A percentile compares a stretch with the other conserved stretches of the same genome.
These are phyloP conservation scores for Calliphora vomitoria DNA, from an alignment of 2,888 invertebrate genomes.

Conservation along the genomic window DNA sequence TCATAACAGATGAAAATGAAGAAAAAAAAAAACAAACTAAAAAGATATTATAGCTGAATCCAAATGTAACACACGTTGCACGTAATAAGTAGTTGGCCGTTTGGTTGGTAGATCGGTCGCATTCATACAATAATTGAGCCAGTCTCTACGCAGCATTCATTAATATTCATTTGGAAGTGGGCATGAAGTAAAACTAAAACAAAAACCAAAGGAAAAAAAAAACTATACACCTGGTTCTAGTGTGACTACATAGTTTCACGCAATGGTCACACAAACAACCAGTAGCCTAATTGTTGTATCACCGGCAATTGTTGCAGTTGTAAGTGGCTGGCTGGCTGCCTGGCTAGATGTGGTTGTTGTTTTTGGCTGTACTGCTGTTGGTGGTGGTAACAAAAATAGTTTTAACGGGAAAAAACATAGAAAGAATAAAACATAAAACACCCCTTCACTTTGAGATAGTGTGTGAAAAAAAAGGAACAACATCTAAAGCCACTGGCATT, in stretches of 20 bases:
- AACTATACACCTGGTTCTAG: slow-evolving; percentile 56
- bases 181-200: background rate
- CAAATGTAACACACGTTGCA: slow-evolving; percentile 41
- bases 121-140: slow-evolving; percentile 41
- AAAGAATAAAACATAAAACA: background rate
- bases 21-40: background rate
- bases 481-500: slow-evolving; percentile 9
- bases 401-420: slow-evolving; percentile 10
- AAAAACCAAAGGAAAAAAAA: slow-evolving; percentile 1
- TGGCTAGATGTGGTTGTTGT: no score
- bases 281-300: slow-evolving; percentile 62
- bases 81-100: slow-evolving; percentile 8
- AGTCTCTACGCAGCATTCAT: slow-evolving; percentile 58
- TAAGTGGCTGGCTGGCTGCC: background rate
- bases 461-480: slow-evolving; percentile 3
- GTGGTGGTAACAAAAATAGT: slow-evolving; percentile 21
- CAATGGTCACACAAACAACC: slow-evolving; percentile 55
- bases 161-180: slow-evolving; percentile 58
- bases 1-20: slow-evolving; percentile 30
- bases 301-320: slow-evolving; percentile 44
- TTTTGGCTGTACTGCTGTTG: slow-evolving; percentile 24
- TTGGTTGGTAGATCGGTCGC: no score
- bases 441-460: slow-evolving; percentile 62
- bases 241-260: slow-evolving; percentile 70
- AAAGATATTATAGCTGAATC: slow-evolving; percentile 4